These are phyloP conservation scores for Camptogramma bilineatum DNA, from an alignment of 2,888 invertebrate genomes.

Conservation along the genomic window DNA sequence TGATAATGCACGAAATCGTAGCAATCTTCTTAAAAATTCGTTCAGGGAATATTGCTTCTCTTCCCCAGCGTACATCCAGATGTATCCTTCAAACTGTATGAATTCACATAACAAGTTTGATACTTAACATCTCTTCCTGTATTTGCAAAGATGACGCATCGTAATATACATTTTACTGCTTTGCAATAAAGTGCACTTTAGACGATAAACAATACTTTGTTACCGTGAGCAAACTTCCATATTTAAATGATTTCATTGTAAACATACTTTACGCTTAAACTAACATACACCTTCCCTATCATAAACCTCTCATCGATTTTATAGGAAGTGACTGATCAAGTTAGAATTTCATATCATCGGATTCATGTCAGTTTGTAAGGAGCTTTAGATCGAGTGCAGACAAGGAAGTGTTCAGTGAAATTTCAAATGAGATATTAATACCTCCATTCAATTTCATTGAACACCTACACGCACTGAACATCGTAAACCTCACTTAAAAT, in stretches of 20 bases:
- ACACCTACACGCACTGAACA: neutral
- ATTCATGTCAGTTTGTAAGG: conserved; percentile 9
- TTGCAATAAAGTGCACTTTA: conserved; percentile 4
- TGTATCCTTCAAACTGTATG: no score
- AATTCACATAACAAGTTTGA: neutral
- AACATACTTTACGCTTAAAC: neutral
- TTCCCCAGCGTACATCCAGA: no score
- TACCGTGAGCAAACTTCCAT: neutral
- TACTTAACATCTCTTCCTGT: conserved; percentile 8
- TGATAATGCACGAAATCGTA: neutral
- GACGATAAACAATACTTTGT: neutral
- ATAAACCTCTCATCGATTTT: neutral
- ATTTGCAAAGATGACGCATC: conserved; percentile 13
- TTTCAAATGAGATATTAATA: conserved; percentile 9
- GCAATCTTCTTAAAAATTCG: no score
- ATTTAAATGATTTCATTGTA: neutral
- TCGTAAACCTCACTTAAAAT: conserved; percentile 1
- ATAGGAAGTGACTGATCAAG: neutral
- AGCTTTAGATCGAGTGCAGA: conserved; percentile 16
- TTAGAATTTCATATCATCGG: conserved; percentile 9
- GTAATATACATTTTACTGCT: conserved; percentile 19
- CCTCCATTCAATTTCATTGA: neutral
- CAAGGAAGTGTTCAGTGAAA: conserved; percentile 5
- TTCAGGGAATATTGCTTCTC: no score
- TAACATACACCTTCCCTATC: neutral